Conservation (phyloP, 1,140 invertebrate species). For the Coenobita brevimanus region DNA sequence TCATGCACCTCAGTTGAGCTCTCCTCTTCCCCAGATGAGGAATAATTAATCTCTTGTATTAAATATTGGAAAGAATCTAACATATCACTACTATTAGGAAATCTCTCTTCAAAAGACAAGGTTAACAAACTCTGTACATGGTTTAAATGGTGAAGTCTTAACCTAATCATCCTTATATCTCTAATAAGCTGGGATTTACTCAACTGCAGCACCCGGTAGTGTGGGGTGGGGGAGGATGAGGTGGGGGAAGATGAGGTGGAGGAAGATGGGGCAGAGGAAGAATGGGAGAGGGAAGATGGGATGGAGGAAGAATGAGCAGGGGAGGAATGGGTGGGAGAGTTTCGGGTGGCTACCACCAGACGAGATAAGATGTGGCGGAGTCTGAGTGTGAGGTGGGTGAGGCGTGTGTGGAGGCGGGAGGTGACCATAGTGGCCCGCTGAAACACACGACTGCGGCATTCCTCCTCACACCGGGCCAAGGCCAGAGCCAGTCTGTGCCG, state of each 20-base stretch:
- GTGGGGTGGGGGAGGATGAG: neutral
- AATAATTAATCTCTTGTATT: neutral
- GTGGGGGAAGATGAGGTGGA: neutral
- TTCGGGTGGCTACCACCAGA: neutral
- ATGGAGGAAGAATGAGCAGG: no score
- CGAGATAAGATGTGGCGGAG: constrained; percentile 14
- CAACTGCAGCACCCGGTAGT: neutral
- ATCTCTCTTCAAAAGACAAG: constrained; percentile 3
- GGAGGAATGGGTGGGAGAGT: neutral
- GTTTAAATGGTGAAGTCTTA: constrained; percentile 29
- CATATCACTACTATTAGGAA: neutral
- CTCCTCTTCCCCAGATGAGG: neutral
- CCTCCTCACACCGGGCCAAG: constrained; percentile 22
- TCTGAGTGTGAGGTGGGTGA: constrained; percentile 1
- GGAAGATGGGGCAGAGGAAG: neutral
- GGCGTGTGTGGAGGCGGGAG: constrained; percentile 30
- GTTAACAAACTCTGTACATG: constrained; percentile 38
- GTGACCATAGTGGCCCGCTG: constrained; percentile 13
- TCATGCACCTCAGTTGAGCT: neutral
- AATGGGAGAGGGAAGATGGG: no score
- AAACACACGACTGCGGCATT: constrained; percentile 37
- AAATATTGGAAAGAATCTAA: constrained; percentile 39
- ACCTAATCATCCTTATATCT: constrained; percentile 36
- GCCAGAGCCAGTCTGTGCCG: constrained; percentile 32
- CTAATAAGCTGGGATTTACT: neutral